Evolutionary conservation across 2,113 vertebrate genomes (phyloP).

Genomic region (Pluvianellus socialis): DNA sequence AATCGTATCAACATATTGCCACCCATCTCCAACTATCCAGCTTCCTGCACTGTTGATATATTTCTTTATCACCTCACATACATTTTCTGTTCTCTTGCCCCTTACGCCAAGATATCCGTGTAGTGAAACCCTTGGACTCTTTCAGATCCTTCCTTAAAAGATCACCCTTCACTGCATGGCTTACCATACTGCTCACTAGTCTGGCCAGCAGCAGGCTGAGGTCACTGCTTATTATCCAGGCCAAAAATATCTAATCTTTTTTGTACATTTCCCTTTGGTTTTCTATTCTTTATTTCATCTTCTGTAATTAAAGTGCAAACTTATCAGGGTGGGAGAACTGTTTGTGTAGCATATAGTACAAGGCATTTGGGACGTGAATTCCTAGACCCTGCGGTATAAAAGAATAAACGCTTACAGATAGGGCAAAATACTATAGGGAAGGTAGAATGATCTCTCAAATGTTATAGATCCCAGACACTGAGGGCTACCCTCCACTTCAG

Average conservation of each 20-base stretch:
- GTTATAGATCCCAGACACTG: background rate
- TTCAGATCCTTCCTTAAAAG: background rate
- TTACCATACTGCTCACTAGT: background rate
- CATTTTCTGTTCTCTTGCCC: background rate
- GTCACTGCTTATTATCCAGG: background rate
- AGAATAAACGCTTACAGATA: background rate
- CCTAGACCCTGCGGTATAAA: background rate
- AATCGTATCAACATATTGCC: background rate
- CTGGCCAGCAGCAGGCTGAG: background rate
- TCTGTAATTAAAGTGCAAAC: background rate
- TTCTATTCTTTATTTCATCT: conserved; percentile 1
- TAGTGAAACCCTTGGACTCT: background rate
- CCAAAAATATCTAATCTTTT: background rate
- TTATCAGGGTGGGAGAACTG: background rate
- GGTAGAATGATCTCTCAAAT: background rate
- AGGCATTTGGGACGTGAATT: background rate
- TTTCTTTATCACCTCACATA: background rate
- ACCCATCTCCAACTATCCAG: background rate
- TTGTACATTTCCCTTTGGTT: background rate
- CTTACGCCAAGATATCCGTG: background rate
- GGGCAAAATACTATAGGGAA: background rate
- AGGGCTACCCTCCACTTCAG: background rate
- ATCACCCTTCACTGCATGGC: background rate
- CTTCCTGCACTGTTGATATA: background rate
- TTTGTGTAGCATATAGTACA: background rate